Evolutionary conservation across 2,113 vertebrate genomes (phyloP).

Genomic region (Triplophysa rosa): DNA sequence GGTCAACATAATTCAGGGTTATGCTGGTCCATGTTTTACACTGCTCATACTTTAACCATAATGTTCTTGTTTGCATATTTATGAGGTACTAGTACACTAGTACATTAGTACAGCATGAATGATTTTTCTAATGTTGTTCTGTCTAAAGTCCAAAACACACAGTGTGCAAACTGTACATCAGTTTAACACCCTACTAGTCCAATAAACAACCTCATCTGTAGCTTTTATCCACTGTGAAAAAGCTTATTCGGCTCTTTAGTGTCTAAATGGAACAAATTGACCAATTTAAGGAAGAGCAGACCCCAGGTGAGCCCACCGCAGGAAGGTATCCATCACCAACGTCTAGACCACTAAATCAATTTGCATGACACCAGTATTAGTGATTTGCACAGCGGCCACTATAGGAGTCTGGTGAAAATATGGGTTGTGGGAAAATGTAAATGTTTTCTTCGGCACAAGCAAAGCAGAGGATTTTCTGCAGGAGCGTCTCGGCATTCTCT

Average conservation of each 20-base stretch:
- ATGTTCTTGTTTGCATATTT: no score
- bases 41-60: no score
- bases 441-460: neutral
- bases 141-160: neutral
- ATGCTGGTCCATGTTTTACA: no score
- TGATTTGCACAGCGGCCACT: slow-evolving; percentile 8
- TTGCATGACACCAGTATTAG: neutral
- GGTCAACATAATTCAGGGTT: no score
- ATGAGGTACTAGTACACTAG: no score
- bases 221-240: slow-evolving; percentile 13
- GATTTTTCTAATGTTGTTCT: no score
- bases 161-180: neutral
- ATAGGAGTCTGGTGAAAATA: neutral
- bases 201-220: neutral
- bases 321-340: slow-evolving; percentile 19
- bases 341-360: slow-evolving; percentile 3
- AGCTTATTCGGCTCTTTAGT: slow-evolving; percentile 12
- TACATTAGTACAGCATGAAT: no score
- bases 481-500: neutral
- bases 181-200: neutral
- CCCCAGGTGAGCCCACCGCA: neutral
- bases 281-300: slow-evolving; percentile 25
- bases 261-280: slow-evolving; percentile 5
- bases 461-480: neutral
- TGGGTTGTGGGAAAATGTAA: neutral